Evolutionary conservation across 2,797 vertebrate species (phyloP).

Genomic region (Oreonectes daqikongensis): DNA sequence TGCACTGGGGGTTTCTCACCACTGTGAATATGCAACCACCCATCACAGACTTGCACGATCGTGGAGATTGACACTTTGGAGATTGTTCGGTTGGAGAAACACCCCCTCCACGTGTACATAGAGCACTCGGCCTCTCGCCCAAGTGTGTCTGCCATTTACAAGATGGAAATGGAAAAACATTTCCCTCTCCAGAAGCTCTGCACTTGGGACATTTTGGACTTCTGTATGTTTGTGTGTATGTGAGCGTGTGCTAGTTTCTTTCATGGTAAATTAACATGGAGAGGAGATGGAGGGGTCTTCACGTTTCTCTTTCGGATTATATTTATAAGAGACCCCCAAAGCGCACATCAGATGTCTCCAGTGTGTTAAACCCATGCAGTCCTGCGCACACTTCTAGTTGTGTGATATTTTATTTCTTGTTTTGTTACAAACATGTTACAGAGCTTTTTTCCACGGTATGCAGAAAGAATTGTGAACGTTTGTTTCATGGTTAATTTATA

Average conservation of each 20-base stretch:
- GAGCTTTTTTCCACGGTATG: conserved; percentile 74
- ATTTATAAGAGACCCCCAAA: conserved; percentile 28
- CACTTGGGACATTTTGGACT: conserved; percentile 29
- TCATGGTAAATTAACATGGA: conserved; percentile 50
- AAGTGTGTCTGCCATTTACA: conserved; percentile 35
- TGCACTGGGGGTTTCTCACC: conserved; percentile 15
- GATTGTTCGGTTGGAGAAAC: conserved; percentile 33
- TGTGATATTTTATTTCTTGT: conserved; percentile 55
- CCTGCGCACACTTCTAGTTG: conserved; percentile 2
- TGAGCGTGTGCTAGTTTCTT: conserved; percentile 46
- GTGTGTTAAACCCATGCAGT: conserved; percentile 7
- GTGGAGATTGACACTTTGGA: conserved; percentile 38
- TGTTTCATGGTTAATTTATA: conserved; percentile 79
- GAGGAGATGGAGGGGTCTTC: conserved; percentile 38
- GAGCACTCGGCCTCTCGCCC: conserved; percentile 57
- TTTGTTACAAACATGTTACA: conserved; percentile 64
- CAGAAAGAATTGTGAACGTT: conserved; percentile 76
- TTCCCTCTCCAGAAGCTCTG: conserved; percentile 48
- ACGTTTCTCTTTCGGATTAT: conserved; percentile 18
- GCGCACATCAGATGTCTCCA: conserved; percentile 18
- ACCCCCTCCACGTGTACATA: conserved; percentile 46
- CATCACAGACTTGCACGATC: conserved; percentile 37
- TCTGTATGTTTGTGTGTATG: conserved; percentile 30
- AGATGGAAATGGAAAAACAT: conserved; percentile 8
- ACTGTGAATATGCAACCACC: conserved; percentile 54